Evolutionary conservation across 37 sponge, comb jelly and placozoan species (phyloP), one percentile per base, ranked within the genome.

Genomic region (Beroe forskalii): DNA sequence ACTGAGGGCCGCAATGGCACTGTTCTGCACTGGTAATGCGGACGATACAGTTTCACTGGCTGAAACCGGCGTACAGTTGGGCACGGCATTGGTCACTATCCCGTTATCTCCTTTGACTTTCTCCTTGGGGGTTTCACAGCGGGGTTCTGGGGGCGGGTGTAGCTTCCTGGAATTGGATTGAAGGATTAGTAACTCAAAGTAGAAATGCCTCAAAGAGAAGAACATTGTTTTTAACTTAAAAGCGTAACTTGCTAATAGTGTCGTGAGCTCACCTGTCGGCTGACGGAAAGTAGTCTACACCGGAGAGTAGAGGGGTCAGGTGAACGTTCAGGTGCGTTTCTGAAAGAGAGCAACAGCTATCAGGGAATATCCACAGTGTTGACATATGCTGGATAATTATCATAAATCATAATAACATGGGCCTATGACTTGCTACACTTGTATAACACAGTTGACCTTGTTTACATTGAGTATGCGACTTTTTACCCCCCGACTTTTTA

Each of bases 251-350:
- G n/a, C n/a, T n/a, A n/a, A n/a, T n/a, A n/a, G n/a, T n/a, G n/a
- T n/a, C n/a, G n/a, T n/a, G n/a, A 48, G 12, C 6, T 63, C 35
- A 80, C 86, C 86, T 80, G 86, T 80, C 40, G 1, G 44, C 55
- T 36, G 72, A 69, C 1, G 86, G 86, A 30, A 80, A 80, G 86
- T 42, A 80, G 42, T 80, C 86, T 1, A 80, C 86, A 38, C 55
- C 55, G 17, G 86, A 80, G 24, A 80, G 86, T 2, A 80, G 55
- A 3, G 86, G 86, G n/a, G 86, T 80, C 35, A 80, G 55, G 27
- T 44, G 44, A 43, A 44, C 86, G 30, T 80, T 44, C 30, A 80
- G 28, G 31, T 80, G 86, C 1, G 86, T 80, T 44, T 44, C 86
- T 80, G 55, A 80, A 80, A 80, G 30, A 3, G 55, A 48, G 55